Evolutionary conservation across 2,113 vertebrate genomes (phyloP).

Genomic region (Xenopus tropicalis): UCB_Xtro_10.0 CM004450.2:111394001-111394500

Average conservation of each 20-base stretch:
- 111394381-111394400: conserved; percentile 17
- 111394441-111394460: no score
- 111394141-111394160: conserved; percentile 79
- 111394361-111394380: conserved; percentile 15
- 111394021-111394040: background rate
- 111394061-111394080: conserved; percentile 1
- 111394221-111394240: conserved; percentile 66
- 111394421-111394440: no score
- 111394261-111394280: conserved; percentile 68
- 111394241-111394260: conserved; percentile 67
- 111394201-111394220: conserved; percentile 75
- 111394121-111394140: conserved; percentile 45
- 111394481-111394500: no score
- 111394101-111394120: conserved; percentile 86
- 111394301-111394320: conserved; percentile 5
- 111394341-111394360: conserved; percentile 21
- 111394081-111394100: conserved; percentile 86
- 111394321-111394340: conserved; percentile 17
- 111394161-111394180: conserved; percentile 83
- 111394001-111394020: background rate
- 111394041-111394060: background rate
- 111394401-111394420: background rate
- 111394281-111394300: conserved; percentile 24
- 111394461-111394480: no score
- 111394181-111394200: conserved; percentile 72